These are phyloP conservation scores for Aldabrachelys gigantea DNA, from an alignment of 2,113 vertebrate genomes.

Conservation along the genomic window DNA sequence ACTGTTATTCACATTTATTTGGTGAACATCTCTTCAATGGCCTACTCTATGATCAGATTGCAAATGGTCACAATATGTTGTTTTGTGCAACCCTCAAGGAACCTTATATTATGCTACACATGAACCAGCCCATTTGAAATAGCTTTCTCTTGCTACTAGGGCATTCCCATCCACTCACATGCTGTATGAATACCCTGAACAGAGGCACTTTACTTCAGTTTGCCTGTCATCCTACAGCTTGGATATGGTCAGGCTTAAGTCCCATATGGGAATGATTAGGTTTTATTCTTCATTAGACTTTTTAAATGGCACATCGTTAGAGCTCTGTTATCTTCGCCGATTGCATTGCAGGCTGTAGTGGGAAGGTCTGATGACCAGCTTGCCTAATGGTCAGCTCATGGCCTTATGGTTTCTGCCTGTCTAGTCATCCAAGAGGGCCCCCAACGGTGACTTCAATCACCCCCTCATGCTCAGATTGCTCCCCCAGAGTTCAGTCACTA, in stretches of 20 bases:
- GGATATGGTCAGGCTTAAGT: background rate
- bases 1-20: too few relatives aligned
- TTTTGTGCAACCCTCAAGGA: background rate
- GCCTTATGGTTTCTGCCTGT: too few relatives aligned
- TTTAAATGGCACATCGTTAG: background rate
- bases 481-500: too few relatives aligned
- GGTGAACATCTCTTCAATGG: too few relatives aligned
- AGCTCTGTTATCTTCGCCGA: background rate
- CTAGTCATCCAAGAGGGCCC: too few relatives aligned
- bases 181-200: accelerated
- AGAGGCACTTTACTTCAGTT: background rate
- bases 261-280: background rate
- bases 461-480: too few relatives aligned
- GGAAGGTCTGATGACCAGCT: too few relatives aligned
- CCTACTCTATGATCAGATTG: too few relatives aligned
- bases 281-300: background rate
- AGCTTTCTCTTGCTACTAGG: background rate
- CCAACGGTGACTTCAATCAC: too few relatives aligned
- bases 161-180: background rate
- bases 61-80: too few relatives aligned
- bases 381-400: too few relatives aligned
- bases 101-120: background rate
- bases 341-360: too few relatives aligned
- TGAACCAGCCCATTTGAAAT: background rate
- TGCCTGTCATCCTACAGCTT: background rate